phyloP scores from a whole-genome alignment of 2,888 invertebrate species.

The Caenorhabditis parvicauda region DNA sequence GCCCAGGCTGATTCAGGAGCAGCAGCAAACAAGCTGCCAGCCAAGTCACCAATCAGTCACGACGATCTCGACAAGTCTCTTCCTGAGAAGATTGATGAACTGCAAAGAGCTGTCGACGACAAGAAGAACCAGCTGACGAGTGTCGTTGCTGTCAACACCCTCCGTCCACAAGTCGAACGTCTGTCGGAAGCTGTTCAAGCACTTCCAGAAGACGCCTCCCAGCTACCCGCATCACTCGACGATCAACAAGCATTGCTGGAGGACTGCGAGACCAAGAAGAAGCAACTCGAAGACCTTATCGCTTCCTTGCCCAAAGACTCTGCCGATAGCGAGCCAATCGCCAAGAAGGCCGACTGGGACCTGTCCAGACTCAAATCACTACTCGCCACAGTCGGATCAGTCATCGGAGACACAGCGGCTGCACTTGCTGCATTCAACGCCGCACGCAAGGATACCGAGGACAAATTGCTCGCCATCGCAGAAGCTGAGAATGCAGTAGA shows the following conservation, averaged over 20 bases:
- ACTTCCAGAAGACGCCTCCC: conserved; percentile 21
- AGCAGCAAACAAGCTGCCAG: conserved; percentile 3
- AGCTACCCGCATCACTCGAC: conserved; percentile 22
- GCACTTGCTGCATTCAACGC: conserved; percentile 43
- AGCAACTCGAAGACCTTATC: conserved; percentile 31
- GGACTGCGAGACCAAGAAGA: conserved; percentile 29
- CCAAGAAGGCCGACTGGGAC: conserved; percentile 39
- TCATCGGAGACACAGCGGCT: conserved; percentile 42
- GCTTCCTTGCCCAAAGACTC: conserved; percentile 28
- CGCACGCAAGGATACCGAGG: conserved; percentile 39
- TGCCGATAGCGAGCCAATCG: conserved; percentile 32
- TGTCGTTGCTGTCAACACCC: conserved; percentile 25
- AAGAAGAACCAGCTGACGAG: conserved; percentile 4
- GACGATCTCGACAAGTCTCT: conserved; percentile 12
- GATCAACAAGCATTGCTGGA: conserved; percentile 37
- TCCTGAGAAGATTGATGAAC: conserved; percentile 6
- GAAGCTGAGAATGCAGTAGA: conserved; percentile 14
- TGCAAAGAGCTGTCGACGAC: conserved; percentile 3
- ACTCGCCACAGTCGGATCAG: conserved; percentile 30
- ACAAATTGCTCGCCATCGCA: conserved; percentile 32
- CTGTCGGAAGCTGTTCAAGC: conserved; percentile 30
- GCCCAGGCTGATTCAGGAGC: conserved; percentile 10
- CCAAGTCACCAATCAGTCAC: conserved; percentile 9
- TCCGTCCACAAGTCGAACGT: conserved; percentile 32
- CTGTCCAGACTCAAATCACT: conserved; percentile 38